Percentiles rank a stretch among this genome's conserved stretches.
Conservation (phyloP, 92 coral and sea anemone genomes). For the Epizoanthus ramosus region DNA sequence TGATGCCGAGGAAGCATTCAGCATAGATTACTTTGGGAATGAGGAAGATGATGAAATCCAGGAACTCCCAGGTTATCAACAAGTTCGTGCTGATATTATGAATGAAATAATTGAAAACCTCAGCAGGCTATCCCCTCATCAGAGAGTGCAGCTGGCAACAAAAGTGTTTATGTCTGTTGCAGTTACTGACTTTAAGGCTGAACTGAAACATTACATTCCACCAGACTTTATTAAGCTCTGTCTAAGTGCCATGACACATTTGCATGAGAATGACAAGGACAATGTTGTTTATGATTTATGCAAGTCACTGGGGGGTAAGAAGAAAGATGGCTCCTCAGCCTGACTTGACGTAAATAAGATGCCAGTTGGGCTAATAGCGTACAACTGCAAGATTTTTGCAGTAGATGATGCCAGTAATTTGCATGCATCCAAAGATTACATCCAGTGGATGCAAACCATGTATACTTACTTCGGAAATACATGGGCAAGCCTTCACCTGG, state of each 20-base stretch:
- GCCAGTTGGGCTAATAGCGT: constrained; percentile 55
- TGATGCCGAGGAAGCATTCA: constrained; percentile 47
- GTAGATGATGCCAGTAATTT: constrained; percentile 48
- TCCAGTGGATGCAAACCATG: constrained; percentile 51
- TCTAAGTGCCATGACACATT: too few species aligned
- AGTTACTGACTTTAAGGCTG: too few species aligned
- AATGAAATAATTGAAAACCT: background rate
- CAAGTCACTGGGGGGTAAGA: constrained; percentile 11
- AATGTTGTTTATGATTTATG: background rate
- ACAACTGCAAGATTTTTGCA: constrained; percentile 53
- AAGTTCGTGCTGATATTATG: background rate
- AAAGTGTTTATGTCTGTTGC: too few species aligned
- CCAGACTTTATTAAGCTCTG: background rate
- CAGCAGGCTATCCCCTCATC: background rate
- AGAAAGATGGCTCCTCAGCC: constrained; percentile 21
- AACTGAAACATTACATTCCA: background rate
- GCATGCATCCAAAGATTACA: constrained; percentile 39
- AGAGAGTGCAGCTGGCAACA: background rate
- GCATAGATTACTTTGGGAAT: constrained; percentile 27
- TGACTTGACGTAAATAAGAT: constrained; percentile 30
- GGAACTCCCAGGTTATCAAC: background rate
- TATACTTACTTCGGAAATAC: constrained; percentile 44
- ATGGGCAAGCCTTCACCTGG: constrained; percentile 50
- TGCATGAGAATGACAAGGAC: background rate
- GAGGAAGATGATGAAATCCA: constrained; percentile 1